phyloP scores from a whole-genome alignment of 2,113 vertebrate genomes.

The Myiopsitta monachus region DNA sequence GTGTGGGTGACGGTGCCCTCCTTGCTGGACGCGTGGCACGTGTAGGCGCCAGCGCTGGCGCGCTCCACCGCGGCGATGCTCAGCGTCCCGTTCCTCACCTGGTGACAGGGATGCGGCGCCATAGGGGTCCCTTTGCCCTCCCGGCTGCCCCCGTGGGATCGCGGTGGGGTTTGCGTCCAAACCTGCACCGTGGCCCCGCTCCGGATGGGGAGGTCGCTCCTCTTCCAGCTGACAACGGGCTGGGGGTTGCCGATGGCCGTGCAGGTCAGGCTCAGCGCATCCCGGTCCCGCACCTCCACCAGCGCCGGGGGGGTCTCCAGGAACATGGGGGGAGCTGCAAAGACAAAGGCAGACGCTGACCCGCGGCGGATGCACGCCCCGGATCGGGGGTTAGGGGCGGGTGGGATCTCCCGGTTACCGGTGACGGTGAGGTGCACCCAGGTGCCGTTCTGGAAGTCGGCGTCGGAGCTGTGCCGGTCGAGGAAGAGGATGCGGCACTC shows the following conservation, averaged over 20 bases:
- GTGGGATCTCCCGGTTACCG: background rate
- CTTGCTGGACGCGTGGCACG: slow-evolving; percentile 88
- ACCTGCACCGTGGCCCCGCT: slow-evolving; percentile 84
- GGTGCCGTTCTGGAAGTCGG: slow-evolving; percentile 91
- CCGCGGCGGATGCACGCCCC: fast-evolving
- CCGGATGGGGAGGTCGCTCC: slow-evolving; percentile 75
- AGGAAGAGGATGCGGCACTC: slow-evolving; percentile 93
- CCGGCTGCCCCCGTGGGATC: background rate
- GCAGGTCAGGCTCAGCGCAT: slow-evolving; percentile 84
- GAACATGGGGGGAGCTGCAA: slow-evolving; percentile 87
- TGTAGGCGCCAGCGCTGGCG: slow-evolving; percentile 85
- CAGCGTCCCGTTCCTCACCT: slow-evolving; percentile 90
- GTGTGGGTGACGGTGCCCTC: slow-evolving; percentile 87
- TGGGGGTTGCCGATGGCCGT: slow-evolving; percentile 87
- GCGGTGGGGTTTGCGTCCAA: fast-evolving
- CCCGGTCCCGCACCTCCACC: slow-evolving; percentile 84
- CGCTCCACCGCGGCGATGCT: slow-evolving; percentile 78
- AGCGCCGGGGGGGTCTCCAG: slow-evolving; percentile 84
- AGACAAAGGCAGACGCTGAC: background rate
- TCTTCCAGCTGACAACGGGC: slow-evolving; percentile 87
- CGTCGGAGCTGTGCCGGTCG: slow-evolving; percentile 79
- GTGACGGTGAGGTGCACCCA: slow-evolving; percentile 96
- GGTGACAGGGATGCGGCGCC: background rate
- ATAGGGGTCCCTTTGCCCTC: fast-evolving
- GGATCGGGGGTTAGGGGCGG: background rate